Evolutionary conservation across 2,797 vertebrate species (phyloP).

Genomic region (Fringilla coelebs): DNA sequence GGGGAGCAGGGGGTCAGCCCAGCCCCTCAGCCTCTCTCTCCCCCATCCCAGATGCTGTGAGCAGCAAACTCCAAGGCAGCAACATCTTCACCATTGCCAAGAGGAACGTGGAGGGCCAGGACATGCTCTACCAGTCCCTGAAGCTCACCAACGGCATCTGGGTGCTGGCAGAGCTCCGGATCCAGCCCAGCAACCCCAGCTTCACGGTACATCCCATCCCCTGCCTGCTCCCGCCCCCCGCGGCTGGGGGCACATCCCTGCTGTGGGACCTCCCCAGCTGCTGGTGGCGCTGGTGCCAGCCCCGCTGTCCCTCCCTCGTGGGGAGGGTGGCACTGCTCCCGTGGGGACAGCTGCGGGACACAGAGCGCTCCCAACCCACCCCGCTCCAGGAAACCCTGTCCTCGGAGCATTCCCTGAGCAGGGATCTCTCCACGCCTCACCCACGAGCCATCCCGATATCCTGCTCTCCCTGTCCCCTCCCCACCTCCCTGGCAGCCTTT

Average conservation of each 20-base stretch:
- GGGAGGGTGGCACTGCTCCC: neutral
- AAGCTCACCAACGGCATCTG: conserved; percentile 95
- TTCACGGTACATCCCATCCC: conserved; percentile 76
- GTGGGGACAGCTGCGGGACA: neutral
- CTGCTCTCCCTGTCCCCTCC: neutral
- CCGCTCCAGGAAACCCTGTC: rapidly evolving
- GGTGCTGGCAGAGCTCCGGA: conserved; percentile 90
- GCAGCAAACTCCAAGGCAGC: conserved; percentile 90
- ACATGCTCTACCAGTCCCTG: conserved; percentile 98
- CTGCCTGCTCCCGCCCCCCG: neutral
- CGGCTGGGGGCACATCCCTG: neutral
- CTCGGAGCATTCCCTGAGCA: neutral
- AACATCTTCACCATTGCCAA: conserved; percentile 96
- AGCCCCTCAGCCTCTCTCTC: neutral
- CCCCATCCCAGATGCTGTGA: conserved; percentile 79
- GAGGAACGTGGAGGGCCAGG: conserved; percentile 91
- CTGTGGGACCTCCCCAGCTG: neutral
- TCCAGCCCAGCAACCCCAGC: conserved; percentile 86
- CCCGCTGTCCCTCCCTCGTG: rapidly evolving
- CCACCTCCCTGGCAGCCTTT: neutral
- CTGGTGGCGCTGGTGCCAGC: neutral
- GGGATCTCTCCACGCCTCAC: neutral
- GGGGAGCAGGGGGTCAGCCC: neutral
- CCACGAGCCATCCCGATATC: rapidly evolving
- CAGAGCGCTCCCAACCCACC: neutral